Base-by-base conservation (phyloP, 64 coral and sea anemone genomes). In the Stichodactyla mertensii region DNA sequence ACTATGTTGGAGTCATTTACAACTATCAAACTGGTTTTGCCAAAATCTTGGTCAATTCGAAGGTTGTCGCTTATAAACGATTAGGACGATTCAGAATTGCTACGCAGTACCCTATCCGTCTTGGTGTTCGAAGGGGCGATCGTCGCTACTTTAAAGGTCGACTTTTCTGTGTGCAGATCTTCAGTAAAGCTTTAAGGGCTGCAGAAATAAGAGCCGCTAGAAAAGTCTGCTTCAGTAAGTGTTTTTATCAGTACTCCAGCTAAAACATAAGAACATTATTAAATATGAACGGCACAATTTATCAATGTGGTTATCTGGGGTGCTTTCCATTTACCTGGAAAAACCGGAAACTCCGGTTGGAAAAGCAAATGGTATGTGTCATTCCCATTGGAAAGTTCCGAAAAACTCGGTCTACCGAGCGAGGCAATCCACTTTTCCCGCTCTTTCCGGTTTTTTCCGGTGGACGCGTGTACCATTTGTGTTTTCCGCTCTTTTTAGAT, bases 1-100 rank as follows among this genome's bases (percentile, higher is more conserved):
- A 89, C 62, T 96, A 90, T 52, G 71, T 96, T 20, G 91, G 84
- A 71, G 87, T 88, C 55, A 93, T 88, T 4, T 96, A 96, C 54
- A 87, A 93, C 59, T 90, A 90, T 71, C 88, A 83, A 55, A 90
- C 91, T 12, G 91, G 94, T 27, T 85, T 83, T 77, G 91, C 91
- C 11, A 96, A 96, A 64, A 87, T 96, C 18, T 96, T 91, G 94
- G 84, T 96, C 52, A 96, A 96, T 70, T 92, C 88, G 7, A 96
- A 77, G 61, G 26, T 87, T 16, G 85, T 96, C 14, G 91, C 60
- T 2, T 85, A 84, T 16, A 92, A 88, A 20, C 80, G 88, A 1
- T 77, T 96, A 16, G 91, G 94, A 84, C 69, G 94, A 5, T 83
- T 96, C 62, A 84, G 87, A 58, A 84, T 96, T 79, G 91, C 94